phyloP scores from a whole-genome alignment of 2,113 vertebrate species.

The Orycteropus afer region DNA sequence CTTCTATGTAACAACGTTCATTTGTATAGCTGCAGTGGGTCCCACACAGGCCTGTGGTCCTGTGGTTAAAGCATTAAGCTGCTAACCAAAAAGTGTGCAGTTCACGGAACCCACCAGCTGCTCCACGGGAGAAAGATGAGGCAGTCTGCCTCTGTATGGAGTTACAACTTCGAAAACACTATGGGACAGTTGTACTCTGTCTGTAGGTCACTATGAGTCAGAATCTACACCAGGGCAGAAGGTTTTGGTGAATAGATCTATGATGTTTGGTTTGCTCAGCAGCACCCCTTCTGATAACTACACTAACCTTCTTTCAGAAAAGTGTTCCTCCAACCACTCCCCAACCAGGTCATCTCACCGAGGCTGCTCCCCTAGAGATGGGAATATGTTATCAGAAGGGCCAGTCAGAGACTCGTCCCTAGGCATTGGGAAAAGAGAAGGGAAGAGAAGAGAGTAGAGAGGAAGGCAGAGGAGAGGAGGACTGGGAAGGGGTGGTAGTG shows the following conservation, averaged over 20 bases:
- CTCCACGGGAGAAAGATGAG: no score
- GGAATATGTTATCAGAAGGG: not conserved
- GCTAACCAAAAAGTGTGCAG: no score
- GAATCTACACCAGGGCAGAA: not conserved
- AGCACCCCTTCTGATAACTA: not conserved
- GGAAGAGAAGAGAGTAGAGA: not conserved
- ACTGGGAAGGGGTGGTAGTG: not conserved
- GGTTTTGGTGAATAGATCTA: not conserved
- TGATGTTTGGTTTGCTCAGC: not conserved
- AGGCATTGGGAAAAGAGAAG: no score
- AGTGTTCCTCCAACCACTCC: not conserved
- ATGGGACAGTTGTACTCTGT: no score
- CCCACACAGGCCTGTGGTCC: not conserved
- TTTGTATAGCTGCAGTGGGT: fast-evolving
- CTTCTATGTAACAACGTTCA: not conserved
- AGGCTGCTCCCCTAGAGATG: not conserved
- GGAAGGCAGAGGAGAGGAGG: not conserved
- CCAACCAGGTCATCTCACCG: not conserved
- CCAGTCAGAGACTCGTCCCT: not conserved
- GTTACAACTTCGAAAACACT: no score
- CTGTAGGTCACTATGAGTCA: no score
- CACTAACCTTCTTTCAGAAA: not conserved
- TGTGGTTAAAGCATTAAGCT: no score
- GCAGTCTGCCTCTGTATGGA: no score
- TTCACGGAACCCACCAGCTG: no score